Evolutionary conservation across 2,113 vertebrate genomes (phyloP).

Genomic region (Myrmecophaga tridactyla): DNA sequence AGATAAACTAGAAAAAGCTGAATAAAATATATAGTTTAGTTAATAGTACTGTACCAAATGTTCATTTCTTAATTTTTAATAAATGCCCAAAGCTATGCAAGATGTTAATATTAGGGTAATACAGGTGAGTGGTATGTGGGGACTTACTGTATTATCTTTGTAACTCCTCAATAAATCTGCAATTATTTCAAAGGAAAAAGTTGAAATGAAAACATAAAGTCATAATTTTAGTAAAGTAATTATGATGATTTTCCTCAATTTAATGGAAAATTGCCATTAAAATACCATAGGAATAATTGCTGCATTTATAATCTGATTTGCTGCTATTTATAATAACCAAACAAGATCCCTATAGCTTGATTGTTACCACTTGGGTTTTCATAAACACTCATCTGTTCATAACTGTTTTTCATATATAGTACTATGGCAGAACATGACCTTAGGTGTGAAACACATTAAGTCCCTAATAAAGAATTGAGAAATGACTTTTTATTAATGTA

Average conservation of each 20-base stretch:
- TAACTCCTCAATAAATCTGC: background rate
- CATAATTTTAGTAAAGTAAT: background rate
- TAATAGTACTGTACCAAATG: background rate
- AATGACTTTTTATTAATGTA: conserved; percentile 42
- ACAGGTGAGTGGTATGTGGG: background rate
- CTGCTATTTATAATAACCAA: conserved; percentile 32
- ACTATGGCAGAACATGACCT: conserved; percentile 34
- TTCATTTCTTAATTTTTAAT: conserved; percentile 32
- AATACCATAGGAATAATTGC: too few relatives aligned
- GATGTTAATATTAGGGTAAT: background rate
- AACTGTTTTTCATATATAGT: conserved; percentile 36
- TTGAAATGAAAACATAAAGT: background rate
- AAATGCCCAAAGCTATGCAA: background rate
- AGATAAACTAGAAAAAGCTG: background rate
- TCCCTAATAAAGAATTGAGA: conserved; percentile 39
- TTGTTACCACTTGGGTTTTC: conserved; percentile 33
- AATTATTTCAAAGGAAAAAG: background rate
- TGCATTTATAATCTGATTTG: conserved; percentile 9
- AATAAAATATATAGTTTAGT: background rate
- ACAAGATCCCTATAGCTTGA: conserved; percentile 31
- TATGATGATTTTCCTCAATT: background rate
- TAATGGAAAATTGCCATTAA: too few relatives aligned
- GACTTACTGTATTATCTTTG: background rate
- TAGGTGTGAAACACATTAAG: conserved; percentile 28
- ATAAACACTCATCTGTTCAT: conserved; percentile 33